Conservation (phyloP, 1,140 invertebrate species). For the Pseudachorutes palmiensis region DNA sequence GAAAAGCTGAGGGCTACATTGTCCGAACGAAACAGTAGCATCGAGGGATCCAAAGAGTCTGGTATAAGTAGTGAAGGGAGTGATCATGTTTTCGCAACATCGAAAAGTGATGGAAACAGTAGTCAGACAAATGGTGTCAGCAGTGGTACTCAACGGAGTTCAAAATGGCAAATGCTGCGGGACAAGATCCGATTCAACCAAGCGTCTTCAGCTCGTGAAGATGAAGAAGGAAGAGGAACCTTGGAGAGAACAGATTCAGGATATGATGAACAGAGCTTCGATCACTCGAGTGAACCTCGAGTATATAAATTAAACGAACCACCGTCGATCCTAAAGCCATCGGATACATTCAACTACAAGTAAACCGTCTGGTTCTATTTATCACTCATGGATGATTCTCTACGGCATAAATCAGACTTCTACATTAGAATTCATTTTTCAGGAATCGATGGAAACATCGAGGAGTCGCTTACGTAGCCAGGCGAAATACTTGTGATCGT, state of each 20-base stretch:
- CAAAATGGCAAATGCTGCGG: slow-evolving; percentile 20
- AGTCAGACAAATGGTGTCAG: background rate
- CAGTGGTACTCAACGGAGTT: slow-evolving; percentile 1
- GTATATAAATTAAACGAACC: background rate
- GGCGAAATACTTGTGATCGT: background rate
- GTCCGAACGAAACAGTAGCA: slow-evolving; percentile 9
- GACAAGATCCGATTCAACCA: slow-evolving; percentile 14
- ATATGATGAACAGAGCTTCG: too few species aligned
- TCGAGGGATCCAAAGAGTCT: background rate
- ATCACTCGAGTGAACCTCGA: too few species aligned
- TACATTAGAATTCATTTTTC: background rate
- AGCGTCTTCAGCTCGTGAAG: background rate
- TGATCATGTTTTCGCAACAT: background rate
- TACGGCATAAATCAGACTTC: background rate
- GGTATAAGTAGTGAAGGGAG: background rate
- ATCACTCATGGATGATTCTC: too few species aligned
- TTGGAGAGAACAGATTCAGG: too few species aligned
- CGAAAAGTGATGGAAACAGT: background rate
- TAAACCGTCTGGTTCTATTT: background rate
- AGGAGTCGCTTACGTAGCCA: background rate
- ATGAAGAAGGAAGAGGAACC: too few species aligned
- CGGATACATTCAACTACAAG: background rate
- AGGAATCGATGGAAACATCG: slow-evolving; percentile 11
- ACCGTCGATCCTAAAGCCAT: background rate
- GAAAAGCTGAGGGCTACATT: slow-evolving; percentile 9